Evolutionary conservation across 2,797 vertebrate genomes (phyloP).

Genomic region (Argya squamiceps): DNA sequence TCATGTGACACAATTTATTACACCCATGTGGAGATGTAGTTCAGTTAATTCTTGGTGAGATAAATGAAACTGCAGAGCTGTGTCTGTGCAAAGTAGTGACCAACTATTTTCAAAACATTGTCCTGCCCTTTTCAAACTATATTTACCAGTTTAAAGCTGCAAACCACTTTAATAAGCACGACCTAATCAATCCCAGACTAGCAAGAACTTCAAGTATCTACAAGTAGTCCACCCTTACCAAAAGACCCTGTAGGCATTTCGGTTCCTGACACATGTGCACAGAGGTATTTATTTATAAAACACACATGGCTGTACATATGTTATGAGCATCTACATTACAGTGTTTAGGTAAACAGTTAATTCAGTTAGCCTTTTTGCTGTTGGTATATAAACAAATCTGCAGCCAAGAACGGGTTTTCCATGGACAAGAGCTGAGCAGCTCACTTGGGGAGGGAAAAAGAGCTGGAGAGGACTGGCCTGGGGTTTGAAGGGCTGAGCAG

Average conservation of each 20-base stretch:
- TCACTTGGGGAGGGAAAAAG: accelerated
- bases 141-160: constrained; percentile 14
- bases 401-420: not conserved
- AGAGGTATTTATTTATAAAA: constrained; percentile 47
- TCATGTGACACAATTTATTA: not conserved
- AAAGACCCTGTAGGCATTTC: constrained; percentile 19
- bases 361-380: not conserved
- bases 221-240: constrained; percentile 4
- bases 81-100: not conserved
- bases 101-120: constrained; percentile 8
- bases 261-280: not conserved
- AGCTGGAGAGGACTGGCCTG: no score
- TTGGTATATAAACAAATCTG: not conserved
- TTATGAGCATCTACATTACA: not conserved
- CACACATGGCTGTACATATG: not conserved
- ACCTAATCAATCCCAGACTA: not conserved
- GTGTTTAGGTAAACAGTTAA: not conserved
- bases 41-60: not conserved
- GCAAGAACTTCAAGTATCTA: constrained; percentile 14
- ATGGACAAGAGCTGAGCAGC: not conserved
- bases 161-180: not conserved
- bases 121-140: not conserved
- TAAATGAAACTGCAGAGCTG: not conserved
- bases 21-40: not conserved
- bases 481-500: not conserved